Base-by-base conservation (phyloP, 2,113 vertebrate genomes). In the Mionectes macconnelli region DNA sequence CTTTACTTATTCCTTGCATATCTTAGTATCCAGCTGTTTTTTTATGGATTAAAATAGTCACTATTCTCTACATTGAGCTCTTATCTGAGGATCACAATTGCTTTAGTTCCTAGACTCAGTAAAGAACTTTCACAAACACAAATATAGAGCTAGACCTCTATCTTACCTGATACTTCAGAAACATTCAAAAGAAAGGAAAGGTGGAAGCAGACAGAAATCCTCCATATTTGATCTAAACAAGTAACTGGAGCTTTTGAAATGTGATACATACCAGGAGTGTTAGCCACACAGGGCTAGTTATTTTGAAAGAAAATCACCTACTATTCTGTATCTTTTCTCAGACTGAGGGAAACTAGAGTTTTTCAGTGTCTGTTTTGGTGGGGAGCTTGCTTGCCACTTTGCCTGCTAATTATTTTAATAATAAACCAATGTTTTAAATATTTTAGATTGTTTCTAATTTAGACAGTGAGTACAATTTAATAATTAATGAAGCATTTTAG, bases 401-500 rank as follows among this genome's bases (percentile, higher is more conserved):
- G 25, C 16, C 25, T 69, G 31, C 8, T 84, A 80, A 93, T 92
- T 89, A 66, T 80, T 90, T 93, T 80, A 95, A 84, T 92, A 80
- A 70, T 83, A 69, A 10, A 57, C 17, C 7, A 67, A 42, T 77
- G 62, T 31, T 94, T 86, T 77, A 95, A 95, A 88, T 90, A 93
- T 92, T 97, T 93, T 88, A 95, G 18, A 19, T 37, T 66, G 59
- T 62, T 93, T 90, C 89, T 90, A 92, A 74, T 84, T 94, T 49
- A 83, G 52, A 90, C 37, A 88, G 42, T 25, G 25, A 88, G 25
- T 37, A 60, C 37, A 88, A 35, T 62, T 93, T 63, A 88, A 93
- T 91, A 90, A 94, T 93, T 87, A 57, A 90, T 83, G 72, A 80
- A 66, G 8, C 12, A 62, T 77, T 84, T 53, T 73, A 90, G 21